Base-by-base conservation (phyloP, 2,113 vertebrate genomes). In the Echinops telfairi region DNA sequence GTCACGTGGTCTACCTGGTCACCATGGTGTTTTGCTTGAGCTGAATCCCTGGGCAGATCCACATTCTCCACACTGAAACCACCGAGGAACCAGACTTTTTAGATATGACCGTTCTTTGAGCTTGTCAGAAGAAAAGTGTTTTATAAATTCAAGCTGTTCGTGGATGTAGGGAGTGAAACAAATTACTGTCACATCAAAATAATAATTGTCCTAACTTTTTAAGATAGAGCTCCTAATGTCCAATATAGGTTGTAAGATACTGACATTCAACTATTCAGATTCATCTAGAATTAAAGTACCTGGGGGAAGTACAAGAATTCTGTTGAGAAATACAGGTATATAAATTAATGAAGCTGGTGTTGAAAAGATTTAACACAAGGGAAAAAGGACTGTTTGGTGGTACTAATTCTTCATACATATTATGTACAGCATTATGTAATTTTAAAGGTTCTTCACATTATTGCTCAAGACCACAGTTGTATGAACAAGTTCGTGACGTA, bases 401-500 rank as follows among this genome's bases (percentile, higher is more conserved):
- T 98, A 97, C 97, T 96, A 98, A 98, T 94, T 98, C 97, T 97
- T 97, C 96, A 98, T 98, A 98, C 97, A 98, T 98, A 98, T 97
- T 98, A 98, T 97, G 97, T 97, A 96, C 95, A 98, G 93, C 40
- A 97, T 96, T 97, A 98, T 97, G 95, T 96, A 92, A 62, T 95
- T 98, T 97, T 97, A 93, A 96, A 97, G 97, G 86, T 97, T 98
- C 98, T 98, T 98, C 98, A 98, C 98, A 98, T 98, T 98, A 98
- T 98, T 98, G 98, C 98, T 98, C 96, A 93, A 97, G 98, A 98
- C 93, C 97, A 98, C 97, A 98, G 96, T 87, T 96, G 91, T 96
- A 98, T 95, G 97, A 98, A 97, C 94, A 95, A 96, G 93, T 97
- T 97, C 95, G 96, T 97, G 97, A 96, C 89, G 96, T 96, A 98